Evolutionary conservation across 2,888 invertebrate genomes (phyloP), one percentile per base, ranked within the genome.

Genomic region (Hetaerina titia): DNA sequence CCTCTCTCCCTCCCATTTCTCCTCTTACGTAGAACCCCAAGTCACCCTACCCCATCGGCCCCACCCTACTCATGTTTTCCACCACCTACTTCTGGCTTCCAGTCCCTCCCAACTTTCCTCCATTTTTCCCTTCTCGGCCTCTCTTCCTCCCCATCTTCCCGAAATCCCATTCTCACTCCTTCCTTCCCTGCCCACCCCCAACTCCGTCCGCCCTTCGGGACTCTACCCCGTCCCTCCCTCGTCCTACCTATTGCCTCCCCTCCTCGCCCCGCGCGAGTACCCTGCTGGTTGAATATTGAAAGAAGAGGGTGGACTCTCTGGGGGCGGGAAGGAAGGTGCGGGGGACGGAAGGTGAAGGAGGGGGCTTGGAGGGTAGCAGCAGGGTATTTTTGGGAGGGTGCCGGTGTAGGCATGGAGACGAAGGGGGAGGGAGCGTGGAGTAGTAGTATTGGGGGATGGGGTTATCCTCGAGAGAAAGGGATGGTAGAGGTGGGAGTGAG

Each of bases 271-370:
- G 57, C n/a, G n/a, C 64, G 64, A 45, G 19, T 69, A 56, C 57
- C 92, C 92, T 56, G 92, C 92, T 64, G 74, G 92, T 74, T 69
- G 92, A 92, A 92, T 92, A 92, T 92, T 92, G 92, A 92, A 92
- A 92, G 92, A 45, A 69, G 69, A 81, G 92, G 92, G 45, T 92
- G 92, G 81, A 81, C 81, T 31, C 31, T 22, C 22, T 6, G 81
- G 22, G 90, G 45, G 31, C 57, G 45, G 89, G 89, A n/a, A 22
- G 17, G 64, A 31, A 7, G 64, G 63, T 17, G 17, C 22, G n/a
- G 90, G 31, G 31, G 64, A 19, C 31, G 22, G 15, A 17, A 45
- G 22, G 88, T 13, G 56, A 45, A 5, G 11, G 45, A 17, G 45
- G 88, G 19, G 88, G 88, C 45, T 45, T 22, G 69, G 69, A 69